A percentile compares a stretch with the other conserved stretches of the same genome.
phyloP scores from a whole-genome alignment of 1,140 invertebrate species.

The Caenorhabditis tropicalis region DNA sequence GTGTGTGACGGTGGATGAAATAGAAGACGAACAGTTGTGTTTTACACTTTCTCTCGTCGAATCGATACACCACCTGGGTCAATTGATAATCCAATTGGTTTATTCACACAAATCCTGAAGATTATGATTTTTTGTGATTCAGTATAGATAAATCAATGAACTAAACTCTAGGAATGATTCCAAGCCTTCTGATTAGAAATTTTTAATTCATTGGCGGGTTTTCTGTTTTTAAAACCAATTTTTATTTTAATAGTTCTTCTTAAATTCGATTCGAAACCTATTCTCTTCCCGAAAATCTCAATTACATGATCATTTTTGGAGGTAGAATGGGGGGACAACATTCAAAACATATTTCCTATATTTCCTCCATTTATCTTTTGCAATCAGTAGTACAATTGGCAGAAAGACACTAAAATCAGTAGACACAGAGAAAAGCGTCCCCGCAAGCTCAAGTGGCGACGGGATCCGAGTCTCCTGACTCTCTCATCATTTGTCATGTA shows the following conservation, averaged over 20 bases:
- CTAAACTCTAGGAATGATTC: background rate
- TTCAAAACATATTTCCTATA: background rate
- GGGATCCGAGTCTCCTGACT: background rate
- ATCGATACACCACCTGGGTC: too few relatives aligned
- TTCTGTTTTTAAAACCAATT: too few relatives aligned
- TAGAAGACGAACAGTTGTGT: conserved; percentile 20
- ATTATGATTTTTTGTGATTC: too few relatives aligned
- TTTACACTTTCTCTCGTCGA: conserved; percentile 4
- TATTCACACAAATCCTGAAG: conserved; percentile 36
- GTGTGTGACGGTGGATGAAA: background rate
- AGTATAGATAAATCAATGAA: too few relatives aligned
- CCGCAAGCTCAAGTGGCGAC: conserved; percentile 20
- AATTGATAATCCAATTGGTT: conserved; percentile 34
- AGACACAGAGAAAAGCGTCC: conserved; percentile 22
- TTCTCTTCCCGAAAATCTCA: background rate
- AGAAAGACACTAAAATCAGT: background rate
- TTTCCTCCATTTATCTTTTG: background rate
- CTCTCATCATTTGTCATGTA: conserved; percentile 30
- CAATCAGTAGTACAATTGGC: conserved; percentile 20
- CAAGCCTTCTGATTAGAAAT: background rate
- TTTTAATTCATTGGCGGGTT: too few relatives aligned
- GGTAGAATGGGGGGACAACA: background rate
- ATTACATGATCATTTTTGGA: background rate
- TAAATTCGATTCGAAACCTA: too few relatives aligned
- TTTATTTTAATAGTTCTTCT: too few relatives aligned